Evolutionary conservation across 2,113 vertebrate species (phyloP).

Genomic region (Jaculus jaculus): DNA sequence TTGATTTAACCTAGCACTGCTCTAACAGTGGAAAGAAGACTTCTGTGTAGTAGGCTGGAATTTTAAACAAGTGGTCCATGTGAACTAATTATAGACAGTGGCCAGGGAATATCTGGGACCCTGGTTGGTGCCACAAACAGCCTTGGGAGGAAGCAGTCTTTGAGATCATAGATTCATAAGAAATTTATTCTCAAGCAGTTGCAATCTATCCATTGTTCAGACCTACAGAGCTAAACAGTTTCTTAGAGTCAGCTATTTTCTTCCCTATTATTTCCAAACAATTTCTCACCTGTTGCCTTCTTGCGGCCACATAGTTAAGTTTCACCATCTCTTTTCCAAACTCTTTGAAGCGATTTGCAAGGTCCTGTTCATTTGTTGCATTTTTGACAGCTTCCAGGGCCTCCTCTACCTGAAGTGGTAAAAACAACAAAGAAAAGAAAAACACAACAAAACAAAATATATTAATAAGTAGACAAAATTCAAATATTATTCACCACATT

Average conservation of each 20-base stretch:
- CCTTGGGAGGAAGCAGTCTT: not conserved
- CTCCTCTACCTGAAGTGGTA: slow-evolving; percentile 91
- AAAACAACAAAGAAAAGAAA: not conserved
- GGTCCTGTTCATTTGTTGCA: slow-evolving; percentile 97
- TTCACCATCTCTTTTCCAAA: slow-evolving; percentile 99
- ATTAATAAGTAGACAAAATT: not conserved
- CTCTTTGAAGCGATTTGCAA: slow-evolving; percentile 98
- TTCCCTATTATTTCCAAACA: not conserved
- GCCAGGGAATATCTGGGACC: not conserved
- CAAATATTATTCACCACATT: not conserved
- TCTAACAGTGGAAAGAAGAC: not conserved
- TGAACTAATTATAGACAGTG: not conserved
- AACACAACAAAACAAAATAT: not conserved
- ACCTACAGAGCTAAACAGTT: not conserved
- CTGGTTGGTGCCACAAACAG: not conserved
- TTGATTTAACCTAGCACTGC: not conserved
- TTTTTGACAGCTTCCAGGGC: slow-evolving; percentile 97
- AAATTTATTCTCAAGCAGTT: not conserved
- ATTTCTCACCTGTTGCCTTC: slow-evolving; percentile 93
- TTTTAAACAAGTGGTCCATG: not conserved
- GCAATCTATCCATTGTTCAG: not conserved
- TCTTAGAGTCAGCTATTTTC: not conserved
- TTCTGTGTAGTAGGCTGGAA: too few species aligned
- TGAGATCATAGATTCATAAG: not conserved
- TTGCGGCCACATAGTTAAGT: slow-evolving; percentile 97